A percentile compares a stretch with the other conserved stretches of the same genome.
Conservation (phyloP, 2,113 vertebrate species). For the Ovibos moschatus region DNA sequence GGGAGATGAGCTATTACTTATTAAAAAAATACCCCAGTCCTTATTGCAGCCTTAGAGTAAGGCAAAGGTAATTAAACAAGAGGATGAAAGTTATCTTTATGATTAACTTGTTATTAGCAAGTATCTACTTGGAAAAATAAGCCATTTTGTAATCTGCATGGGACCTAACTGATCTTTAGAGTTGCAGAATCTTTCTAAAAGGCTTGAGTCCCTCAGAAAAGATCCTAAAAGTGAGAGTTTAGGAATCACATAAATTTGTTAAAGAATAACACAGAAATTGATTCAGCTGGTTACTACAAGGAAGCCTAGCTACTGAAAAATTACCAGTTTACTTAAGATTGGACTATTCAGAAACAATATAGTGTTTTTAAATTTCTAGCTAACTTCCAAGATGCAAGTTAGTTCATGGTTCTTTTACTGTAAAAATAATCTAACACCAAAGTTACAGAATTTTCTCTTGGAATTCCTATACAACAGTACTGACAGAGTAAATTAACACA, state of each 20-base stretch:
- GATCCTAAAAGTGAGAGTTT: neutral
- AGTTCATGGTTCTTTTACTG: neutral
- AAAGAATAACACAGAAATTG: neutral
- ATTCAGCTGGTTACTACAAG: neutral
- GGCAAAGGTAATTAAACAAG: neutral
- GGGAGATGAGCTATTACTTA: neutral
- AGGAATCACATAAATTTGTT: neutral
- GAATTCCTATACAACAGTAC: neutral
- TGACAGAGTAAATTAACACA: neutral
- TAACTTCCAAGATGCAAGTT: neutral
- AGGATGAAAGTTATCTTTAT: neutral
- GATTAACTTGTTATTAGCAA: neutral
- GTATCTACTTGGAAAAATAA: conserved; percentile 20
- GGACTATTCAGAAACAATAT: neutral
- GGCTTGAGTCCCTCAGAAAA: neutral
- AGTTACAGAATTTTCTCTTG: neutral
- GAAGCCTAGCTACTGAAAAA: neutral
- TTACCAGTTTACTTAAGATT: neutral
- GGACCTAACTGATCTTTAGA: neutral
- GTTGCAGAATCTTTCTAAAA: neutral
- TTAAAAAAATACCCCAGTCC: neutral
- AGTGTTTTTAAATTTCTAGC: neutral
- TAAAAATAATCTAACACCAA: conserved; percentile 22
- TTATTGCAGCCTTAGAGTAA: neutral
- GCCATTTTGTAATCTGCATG: neutral